These are phyloP conservation scores for Collichthys lucidus DNA, from an alignment of 2,113 vertebrate genomes.

Conservation along the genomic window DNA sequence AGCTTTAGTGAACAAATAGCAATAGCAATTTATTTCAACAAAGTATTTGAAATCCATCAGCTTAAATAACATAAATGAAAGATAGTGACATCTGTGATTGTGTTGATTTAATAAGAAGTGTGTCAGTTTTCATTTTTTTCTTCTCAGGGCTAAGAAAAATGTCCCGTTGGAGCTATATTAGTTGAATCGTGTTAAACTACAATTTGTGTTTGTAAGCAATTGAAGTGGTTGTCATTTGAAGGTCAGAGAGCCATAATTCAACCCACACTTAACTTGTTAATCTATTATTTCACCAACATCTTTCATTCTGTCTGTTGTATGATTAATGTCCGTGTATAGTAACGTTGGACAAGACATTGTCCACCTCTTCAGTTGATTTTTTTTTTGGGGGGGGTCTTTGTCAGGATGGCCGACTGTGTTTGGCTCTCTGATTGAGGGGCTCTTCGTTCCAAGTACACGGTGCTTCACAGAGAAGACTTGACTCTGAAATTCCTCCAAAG, in stretches of 20 bases:
- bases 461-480: slow-evolving; percentile 80
- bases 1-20: neutral
- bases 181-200: slow-evolving; percentile 40
- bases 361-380: slow-evolving; percentile 68
- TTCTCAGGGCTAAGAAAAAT: neutral
- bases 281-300: slow-evolving; percentile 67
- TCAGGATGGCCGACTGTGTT: slow-evolving; percentile 69
- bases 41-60: neutral
- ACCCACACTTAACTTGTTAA: slow-evolving; percentile 80
- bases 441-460: slow-evolving; percentile 75
- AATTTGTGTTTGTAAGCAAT: slow-evolving; percentile 50
- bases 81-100: neutral
- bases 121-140: neutral
- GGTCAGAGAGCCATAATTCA: slow-evolving; percentile 75
- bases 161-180: neutral
- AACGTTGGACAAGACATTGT: slow-evolving; percentile 70
- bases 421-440: slow-evolving; percentile 76
- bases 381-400: slow-evolving; percentile 69
- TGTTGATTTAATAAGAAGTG: neutral
- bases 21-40: neutral
- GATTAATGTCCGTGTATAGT: slow-evolving; percentile 77
- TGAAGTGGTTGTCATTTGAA: slow-evolving; percentile 43
- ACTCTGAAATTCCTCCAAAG: slow-evolving; percentile 84
- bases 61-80: neutral
- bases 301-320: slow-evolving; percentile 71